A percentile compares a stretch with the other conserved stretches of the same genome.
Evolutionary conservation across 2,797 vertebrate genomes (phyloP).

Genomic region (Setipinna tenuifilis): DNA sequence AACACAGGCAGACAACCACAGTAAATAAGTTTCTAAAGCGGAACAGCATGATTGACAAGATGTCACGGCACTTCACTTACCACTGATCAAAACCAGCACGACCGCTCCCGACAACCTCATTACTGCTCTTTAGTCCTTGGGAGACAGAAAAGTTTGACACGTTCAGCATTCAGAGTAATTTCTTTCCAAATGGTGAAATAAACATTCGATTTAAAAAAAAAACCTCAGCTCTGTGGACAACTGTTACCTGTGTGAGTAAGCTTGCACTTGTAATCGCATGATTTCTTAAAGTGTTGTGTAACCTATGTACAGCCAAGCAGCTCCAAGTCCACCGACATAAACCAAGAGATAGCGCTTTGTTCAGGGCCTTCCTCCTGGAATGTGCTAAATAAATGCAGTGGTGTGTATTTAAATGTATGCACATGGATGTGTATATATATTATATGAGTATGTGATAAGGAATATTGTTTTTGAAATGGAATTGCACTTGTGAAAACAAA

Average conservation of each 20-base stretch:
- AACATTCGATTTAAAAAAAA: background rate
- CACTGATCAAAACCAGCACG: background rate
- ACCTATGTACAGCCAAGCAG: background rate
- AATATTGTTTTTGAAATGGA: background rate
- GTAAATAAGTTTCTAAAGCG: background rate
- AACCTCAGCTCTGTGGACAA: background rate
- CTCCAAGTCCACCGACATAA: conserved; percentile 8
- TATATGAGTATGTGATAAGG: background rate
- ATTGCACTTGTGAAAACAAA: background rate
- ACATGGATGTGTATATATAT: background rate
- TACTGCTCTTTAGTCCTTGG: background rate
- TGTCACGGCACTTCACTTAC: background rate
- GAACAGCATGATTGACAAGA: background rate
- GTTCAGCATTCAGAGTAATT: background rate
- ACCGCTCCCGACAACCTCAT: background rate
- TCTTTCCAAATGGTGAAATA: background rate
- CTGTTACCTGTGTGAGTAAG: background rate
- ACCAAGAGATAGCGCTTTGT: background rate
- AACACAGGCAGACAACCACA: background rate
- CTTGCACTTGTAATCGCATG: background rate
- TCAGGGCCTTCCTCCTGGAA: background rate
- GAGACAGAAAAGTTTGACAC: background rate
- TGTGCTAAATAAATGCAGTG: background rate
- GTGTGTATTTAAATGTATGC: background rate
- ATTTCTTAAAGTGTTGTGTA: conserved; percentile 6